phyloP scores from a whole-genome alignment of 2,888 invertebrate genomes.

The Apamea sordens region DNA sequence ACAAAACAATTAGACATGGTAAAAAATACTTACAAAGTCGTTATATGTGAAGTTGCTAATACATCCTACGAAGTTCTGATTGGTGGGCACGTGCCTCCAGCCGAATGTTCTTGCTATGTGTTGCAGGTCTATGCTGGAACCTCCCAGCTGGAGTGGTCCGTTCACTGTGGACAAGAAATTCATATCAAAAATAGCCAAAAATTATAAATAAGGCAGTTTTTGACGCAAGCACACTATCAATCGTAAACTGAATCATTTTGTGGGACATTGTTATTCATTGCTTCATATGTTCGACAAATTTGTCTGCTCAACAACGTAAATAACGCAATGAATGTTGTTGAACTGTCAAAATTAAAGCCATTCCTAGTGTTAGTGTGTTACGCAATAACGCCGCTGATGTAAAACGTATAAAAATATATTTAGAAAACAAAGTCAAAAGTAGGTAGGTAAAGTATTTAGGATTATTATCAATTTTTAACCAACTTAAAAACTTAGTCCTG shows the following conservation, averaged over 20 bases:
- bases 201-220: background rate
- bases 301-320: too few relatives aligned
- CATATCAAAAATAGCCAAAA: background rate
- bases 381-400: background rate
- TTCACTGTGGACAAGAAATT: slow-evolving; percentile 90
- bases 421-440: background rate
- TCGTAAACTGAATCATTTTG: too few relatives aligned
- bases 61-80: slow-evolving; percentile 95
- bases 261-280: too few relatives aligned
- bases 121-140: slow-evolving; percentile 92
- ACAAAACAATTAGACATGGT: background rate
- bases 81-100: slow-evolving; percentile 93
- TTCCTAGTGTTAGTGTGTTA: too few relatives aligned
- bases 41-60: slow-evolving; percentile 97
- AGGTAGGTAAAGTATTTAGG: slow-evolving; percentile 22
- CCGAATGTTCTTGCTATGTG: slow-evolving; percentile 91
- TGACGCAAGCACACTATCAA: background rate
- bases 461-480: slow-evolving; percentile 46
- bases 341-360: too few relatives aligned
- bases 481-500: slow-evolving; percentile 34
- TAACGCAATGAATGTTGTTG: too few relatives aligned
- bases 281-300: too few relatives aligned
- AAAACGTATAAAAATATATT: background rate
- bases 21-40: slow-evolving; percentile 88
- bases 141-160: slow-evolving; percentile 96